Conservation (phyloP, 2,113 vertebrate genomes). For the Microtus pennsylvanicus region DNA sequence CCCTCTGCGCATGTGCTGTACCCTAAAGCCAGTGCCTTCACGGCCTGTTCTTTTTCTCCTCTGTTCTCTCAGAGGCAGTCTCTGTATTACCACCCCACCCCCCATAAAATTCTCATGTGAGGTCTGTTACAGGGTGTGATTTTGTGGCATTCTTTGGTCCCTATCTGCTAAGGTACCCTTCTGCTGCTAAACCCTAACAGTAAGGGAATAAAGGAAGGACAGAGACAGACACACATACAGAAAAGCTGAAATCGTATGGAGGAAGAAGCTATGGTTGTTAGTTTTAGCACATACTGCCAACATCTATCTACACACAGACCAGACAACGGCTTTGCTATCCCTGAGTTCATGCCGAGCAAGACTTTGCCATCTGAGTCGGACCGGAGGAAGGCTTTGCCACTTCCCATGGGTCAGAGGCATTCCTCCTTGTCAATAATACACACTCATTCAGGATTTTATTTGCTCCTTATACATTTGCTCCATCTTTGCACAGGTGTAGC, state of each 20-base stretch:
- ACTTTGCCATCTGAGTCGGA: background rate
- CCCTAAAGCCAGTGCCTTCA: background rate
- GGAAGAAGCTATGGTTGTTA: background rate
- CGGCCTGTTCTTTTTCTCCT: background rate
- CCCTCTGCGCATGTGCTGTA: background rate
- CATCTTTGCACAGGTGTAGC: too few relatives aligned
- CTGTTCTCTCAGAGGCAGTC: background rate
- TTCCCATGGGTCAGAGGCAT: background rate
- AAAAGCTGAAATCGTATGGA: background rate
- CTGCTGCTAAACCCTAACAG: background rate
- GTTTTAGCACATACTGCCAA: background rate
- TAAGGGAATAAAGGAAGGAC: background rate
- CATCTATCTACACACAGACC: background rate
- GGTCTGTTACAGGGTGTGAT: background rate
- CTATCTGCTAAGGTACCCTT: background rate
- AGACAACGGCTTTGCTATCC: background rate
- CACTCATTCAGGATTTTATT: background rate
- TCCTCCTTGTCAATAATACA: background rate
- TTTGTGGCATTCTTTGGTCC: background rate
- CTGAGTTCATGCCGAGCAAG: background rate
- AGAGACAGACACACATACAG: background rate
- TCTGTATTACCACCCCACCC: background rate
- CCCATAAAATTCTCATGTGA: background rate
- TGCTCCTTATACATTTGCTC: background rate
- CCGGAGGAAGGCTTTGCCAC: background rate